Base-by-base conservation (phyloP, 2,113 vertebrate genomes). In the Chamaea fasciata region DNA sequence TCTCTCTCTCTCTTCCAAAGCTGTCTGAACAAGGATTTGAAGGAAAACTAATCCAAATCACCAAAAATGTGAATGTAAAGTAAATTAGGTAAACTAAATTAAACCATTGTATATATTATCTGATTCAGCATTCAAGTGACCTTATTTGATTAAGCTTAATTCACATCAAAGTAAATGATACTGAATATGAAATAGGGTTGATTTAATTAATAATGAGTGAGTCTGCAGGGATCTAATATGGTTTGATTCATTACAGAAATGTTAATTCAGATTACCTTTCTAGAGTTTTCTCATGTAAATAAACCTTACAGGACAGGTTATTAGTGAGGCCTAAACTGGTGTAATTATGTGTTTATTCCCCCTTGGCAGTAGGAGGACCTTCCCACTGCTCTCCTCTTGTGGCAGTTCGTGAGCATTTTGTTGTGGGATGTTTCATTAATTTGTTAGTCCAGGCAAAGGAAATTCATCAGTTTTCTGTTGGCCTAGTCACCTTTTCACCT, bases 201-300 rank as follows among this genome's bases (percentile, higher is more conserved):
- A 91, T 89, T 86, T 97, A 96, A 96, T 97, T 97, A 97, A 97
- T 96, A 93, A 83, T 60, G 83, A 93, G 68, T 78, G 60, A 77
- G 86, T 97, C 95, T 95, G 86, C 76, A 71, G 95, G 92, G 96
- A 97, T 95, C 73, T 94, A 59, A 89, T 71, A 64, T 75, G 73
- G 64, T 95, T 95, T 93, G 69, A 95, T 93, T 97, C 68, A 91
- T 95, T 92, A 94, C 53, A 37, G 80, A 88, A 90, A 87, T 77
- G 80, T 75, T 94, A 93, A 75, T 92, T 95, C 94, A 95, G 89
- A 96, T 96, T 96, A 78, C 69, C 22, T 75, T 89, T 84, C 60
- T 37, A 31, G 35, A 93, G 56, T 89, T 90, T 86, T 63, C 55
- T 80, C 31, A 15, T 83, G 67, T 50, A 92, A 47, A 47, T 87